Evolutionary conservation across 2,113 vertebrate genomes (phyloP), one percentile per base, ranked within the genome.

Genomic region (Cromileptes altivelis): DNA sequence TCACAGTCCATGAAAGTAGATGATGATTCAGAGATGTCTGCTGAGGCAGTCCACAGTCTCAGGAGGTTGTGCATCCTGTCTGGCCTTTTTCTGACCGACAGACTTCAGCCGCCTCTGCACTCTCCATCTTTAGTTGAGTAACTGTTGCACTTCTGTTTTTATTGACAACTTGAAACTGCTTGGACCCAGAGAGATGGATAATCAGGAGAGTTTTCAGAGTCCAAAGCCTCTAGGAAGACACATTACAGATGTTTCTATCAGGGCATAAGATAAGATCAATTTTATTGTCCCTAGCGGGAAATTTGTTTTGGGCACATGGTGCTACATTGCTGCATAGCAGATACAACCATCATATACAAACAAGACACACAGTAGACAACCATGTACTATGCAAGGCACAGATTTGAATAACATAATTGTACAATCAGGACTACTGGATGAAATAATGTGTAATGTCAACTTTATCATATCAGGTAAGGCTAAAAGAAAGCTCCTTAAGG

Each of bases 1-100:
- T 80, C 70, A 80, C 21, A 25, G 30, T 67, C 40, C 77, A 75
- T 50, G 25, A 70, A 25, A 64, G 77, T 53, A 23, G 14, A 64
- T 4, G 49, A 69, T 80, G 71, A 58, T 56, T 58, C 77, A 33
- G 70, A 75, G 76, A 74, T 30, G 30, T 30, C 63, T 63, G 40
- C 67, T 1, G 19, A 70, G 57, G 56, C 58, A 8, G 57, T 30
- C 63, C 40, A 42, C 2, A 25, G 30, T 56, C 62, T 61, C 68
- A 2, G 62, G 50, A 70, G 70, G 49, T 18, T 23, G 1, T 55
- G 27, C n/a, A 21, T 67, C 23, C 37, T 45, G 61, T 69, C 55
- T 72, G 61, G 27, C 62, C 49, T 30, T 27, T 60, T 21, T 57
- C 56, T 82, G 69, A 70, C 62, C 74, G 1, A 11, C 25, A 23